phyloP scores from a whole-genome alignment of 1,140 invertebrate species.

The Eriocheir sinensis region DNA sequence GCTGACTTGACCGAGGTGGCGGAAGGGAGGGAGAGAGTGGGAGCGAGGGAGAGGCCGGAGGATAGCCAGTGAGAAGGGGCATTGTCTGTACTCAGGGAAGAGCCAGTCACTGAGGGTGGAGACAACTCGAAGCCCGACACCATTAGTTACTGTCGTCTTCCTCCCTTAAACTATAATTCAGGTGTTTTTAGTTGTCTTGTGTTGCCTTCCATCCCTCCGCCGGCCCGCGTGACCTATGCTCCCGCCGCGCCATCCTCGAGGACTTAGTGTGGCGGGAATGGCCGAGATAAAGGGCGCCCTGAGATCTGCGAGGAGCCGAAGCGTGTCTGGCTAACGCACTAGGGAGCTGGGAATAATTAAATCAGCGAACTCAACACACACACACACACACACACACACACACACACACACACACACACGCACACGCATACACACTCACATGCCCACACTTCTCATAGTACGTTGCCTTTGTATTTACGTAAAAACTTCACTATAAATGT shows the following conservation, averaged over 20 bases:
- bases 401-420: no score
- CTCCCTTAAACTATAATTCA: conserved; percentile 37
- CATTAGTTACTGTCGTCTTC: conserved; percentile 43
- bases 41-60: not conserved
- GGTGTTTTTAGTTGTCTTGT: conserved; percentile 39
- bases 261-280: no score
- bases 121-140: not conserved
- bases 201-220: not conserved
- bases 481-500: no score
- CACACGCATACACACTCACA: no score
- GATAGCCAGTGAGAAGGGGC: not conserved
- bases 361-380: no score
- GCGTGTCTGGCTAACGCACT: no score
- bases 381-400: no score
- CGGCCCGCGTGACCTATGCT: not conserved
- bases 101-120: conserved; percentile 37
- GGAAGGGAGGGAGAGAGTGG: not conserved
- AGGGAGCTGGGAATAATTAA: no score
- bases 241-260: not conserved
- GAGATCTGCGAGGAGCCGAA: no score
- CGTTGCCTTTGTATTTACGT: no score
- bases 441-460: no score
- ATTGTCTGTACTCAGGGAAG: conserved; percentile 28
- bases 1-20: not conserved
- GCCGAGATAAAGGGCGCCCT: no score